A percentile compares a stretch with the other conserved stretches of the same genome.
phyloP scores from a whole-genome alignment of 2,888 invertebrate genomes.

The Eristalis intricaria region DNA sequence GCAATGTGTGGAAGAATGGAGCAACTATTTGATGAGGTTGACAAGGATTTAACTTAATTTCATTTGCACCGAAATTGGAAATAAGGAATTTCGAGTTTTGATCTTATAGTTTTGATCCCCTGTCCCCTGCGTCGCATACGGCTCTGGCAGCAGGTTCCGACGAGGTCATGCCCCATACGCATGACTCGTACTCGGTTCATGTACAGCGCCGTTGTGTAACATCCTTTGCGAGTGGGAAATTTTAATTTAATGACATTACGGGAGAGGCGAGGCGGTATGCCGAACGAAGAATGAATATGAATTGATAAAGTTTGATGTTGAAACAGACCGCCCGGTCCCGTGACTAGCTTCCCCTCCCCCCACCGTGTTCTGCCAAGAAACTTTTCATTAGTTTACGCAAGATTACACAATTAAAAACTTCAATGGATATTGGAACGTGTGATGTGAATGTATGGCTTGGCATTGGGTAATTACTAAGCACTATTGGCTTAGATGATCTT shows the following conservation, averaged over 20 bases:
- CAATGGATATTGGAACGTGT: constrained; percentile 65
- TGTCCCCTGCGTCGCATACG: constrained; percentile 24
- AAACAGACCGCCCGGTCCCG: constrained; percentile 11
- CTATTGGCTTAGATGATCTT: neutral
- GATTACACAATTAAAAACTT: constrained; percentile 69
- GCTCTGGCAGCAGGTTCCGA: constrained; percentile 1
- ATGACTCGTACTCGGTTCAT: constrained; percentile 15
- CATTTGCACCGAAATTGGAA: constrained; percentile 70
- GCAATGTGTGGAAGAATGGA: constrained; percentile 73
- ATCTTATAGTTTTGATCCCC: constrained; percentile 67
- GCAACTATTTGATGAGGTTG: constrained; percentile 74
- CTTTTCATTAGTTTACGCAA: constrained; percentile 67
- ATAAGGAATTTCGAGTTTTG: constrained; percentile 70
- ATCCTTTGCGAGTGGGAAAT: constrained; percentile 65
- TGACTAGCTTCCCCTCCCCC: neutral
- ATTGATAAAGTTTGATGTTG: constrained; percentile 69
- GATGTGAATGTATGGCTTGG: constrained; percentile 27
- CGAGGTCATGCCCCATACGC: constrained; percentile 51
- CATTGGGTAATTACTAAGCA: constrained; percentile 60
- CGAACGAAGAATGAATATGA: constrained; percentile 67
- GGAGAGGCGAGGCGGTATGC: constrained; percentile 36
- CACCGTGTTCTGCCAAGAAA: constrained; percentile 40
- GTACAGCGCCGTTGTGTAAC: constrained; percentile 38
- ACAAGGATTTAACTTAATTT: constrained; percentile 75
- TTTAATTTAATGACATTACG: constrained; percentile 70